These are phyloP conservation scores for Lepeophtheirus nordmannii DNA, from an alignment of 2,888 invertebrate genomes.

Conservation along the genomic window DNA sequence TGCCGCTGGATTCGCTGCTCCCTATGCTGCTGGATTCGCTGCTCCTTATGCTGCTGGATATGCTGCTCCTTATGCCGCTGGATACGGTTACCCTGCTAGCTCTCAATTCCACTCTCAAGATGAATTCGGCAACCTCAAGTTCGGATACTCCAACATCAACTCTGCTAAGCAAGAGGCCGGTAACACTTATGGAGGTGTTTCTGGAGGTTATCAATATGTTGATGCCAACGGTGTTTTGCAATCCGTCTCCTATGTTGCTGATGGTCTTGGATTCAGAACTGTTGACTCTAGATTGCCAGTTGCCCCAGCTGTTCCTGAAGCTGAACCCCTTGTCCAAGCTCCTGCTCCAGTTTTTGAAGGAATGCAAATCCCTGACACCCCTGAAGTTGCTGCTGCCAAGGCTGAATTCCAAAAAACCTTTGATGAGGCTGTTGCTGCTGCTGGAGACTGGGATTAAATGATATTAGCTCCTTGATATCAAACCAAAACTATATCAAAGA, in stretches of 20 bases:
- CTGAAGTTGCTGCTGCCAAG: constrained; percentile 22
- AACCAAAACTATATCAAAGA: background rate
- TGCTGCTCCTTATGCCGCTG: constrained; percentile 3
- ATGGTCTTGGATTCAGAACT: constrained; percentile 16
- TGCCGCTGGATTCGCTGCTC: background rate
- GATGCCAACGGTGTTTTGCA: constrained; percentile 21
- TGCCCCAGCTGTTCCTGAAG: constrained; percentile 6
- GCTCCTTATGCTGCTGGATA: background rate
- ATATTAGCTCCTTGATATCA: background rate
- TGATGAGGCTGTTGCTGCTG: constrained; percentile 13
- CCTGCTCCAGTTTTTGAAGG: constrained; percentile 7
- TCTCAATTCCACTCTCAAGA: constrained; percentile 2
- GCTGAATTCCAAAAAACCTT: constrained; percentile 16
- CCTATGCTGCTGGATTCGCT: background rate
- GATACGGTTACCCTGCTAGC: background rate
- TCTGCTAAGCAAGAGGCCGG: constrained; percentile 14
- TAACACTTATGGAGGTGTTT: constrained; percentile 20
- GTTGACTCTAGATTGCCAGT: constrained; percentile 17
- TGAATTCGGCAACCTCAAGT: constrained; percentile 18
- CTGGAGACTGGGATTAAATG: background rate
- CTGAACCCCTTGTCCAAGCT: background rate
- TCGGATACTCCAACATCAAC: constrained; percentile 25
- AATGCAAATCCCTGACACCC: constrained; percentile 10
- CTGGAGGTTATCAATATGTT: constrained; percentile 14
- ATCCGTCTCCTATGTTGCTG: constrained; percentile 16